Percentiles rank a stretch among this genome's conserved stretches.
These are phyloP conservation scores for Heliothis peltigera DNA, from an alignment of 2,888 invertebrate genomes.

Conservation along the genomic window DNA sequence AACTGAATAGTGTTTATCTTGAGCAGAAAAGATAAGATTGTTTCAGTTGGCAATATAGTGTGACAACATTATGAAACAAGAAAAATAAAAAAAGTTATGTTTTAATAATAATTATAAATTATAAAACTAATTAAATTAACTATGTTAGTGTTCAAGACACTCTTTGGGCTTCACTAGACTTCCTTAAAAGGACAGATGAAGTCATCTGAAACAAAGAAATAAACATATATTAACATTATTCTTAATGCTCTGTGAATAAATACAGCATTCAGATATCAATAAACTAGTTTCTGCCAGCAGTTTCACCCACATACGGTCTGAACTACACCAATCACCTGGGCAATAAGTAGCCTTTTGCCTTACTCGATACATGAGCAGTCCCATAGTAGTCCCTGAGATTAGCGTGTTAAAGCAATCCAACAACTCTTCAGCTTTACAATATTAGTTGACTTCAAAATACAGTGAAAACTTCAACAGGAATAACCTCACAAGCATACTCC, in stretches of 20 bases:
- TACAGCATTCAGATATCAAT: too few species aligned
- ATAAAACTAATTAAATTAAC: slow-evolving; percentile 59
- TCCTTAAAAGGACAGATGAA: slow-evolving; percentile 73
- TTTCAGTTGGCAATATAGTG: slow-evolving; percentile 72
- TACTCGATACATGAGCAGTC: too few species aligned
- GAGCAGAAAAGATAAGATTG: slow-evolving; percentile 87
- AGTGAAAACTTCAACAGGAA: too few species aligned
- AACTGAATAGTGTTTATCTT: slow-evolving; percentile 79
- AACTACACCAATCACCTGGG: too few species aligned
- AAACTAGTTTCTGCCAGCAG: too few species aligned
- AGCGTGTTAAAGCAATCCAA: too few species aligned
- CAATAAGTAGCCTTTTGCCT: too few species aligned
- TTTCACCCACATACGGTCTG: too few species aligned
- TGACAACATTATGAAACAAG: slow-evolving; percentile 65
- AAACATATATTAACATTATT: not conserved
- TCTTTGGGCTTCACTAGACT: slow-evolving; percentile 78
- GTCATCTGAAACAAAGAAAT: slow-evolving; percentile 82
- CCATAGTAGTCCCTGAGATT: too few species aligned
- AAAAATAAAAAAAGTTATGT: slow-evolving; percentile 45
- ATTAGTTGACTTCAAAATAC: too few species aligned
- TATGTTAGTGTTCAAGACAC: slow-evolving; percentile 78
- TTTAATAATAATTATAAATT: slow-evolving; percentile 57
- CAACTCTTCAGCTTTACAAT: too few species aligned
- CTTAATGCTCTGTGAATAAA: not conserved
- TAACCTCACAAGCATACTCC: too few species aligned